These are phyloP conservation scores for Microplitis deprimator DNA, from an alignment of 2,888 invertebrate genomes.

Conservation along the genomic window DNA sequence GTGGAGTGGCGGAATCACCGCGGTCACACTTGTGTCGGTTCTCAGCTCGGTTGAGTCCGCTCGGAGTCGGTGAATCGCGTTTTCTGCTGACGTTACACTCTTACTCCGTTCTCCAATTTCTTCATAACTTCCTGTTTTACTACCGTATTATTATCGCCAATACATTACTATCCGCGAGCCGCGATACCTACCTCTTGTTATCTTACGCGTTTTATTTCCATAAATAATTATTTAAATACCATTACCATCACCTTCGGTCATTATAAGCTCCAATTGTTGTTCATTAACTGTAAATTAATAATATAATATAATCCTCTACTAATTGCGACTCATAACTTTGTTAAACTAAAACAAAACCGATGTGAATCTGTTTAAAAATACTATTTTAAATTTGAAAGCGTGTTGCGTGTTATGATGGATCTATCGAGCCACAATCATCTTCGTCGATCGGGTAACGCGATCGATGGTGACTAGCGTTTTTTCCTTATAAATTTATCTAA, in stretches of 20 bases:
- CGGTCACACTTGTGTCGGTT: constrained; percentile 61
- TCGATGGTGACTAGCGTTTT: constrained; percentile 37
- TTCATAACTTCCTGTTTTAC: constrained; percentile 13
- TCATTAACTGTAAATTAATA: neutral
- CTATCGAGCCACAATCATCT: constrained; percentile 27
- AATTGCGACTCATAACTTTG: neutral
- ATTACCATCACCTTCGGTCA: neutral
- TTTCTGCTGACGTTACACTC: constrained; percentile 65
- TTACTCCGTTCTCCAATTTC: constrained; percentile 26
- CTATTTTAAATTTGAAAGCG: neutral
- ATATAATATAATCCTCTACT: neutral
- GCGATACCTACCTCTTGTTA: neutral
- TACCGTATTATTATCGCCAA: constrained; percentile 10
- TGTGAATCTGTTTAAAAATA: neutral
- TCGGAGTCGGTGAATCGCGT: constrained; percentile 60
- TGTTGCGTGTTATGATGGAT: constrained; percentile 29
- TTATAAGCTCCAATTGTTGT: neutral
- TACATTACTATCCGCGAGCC: neutral
- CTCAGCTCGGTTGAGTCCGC: constrained; percentile 61
- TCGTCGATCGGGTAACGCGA: constrained; percentile 39
- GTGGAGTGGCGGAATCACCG: constrained; percentile 58
- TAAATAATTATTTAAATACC: neutral
- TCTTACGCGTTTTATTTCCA: neutral
- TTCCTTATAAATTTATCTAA: neutral
- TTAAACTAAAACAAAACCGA: neutral